These are phyloP conservation scores for Sarcophaga carnaria DNA, from an alignment of 2,888 invertebrate genomes.

Conservation along the genomic window DNA sequence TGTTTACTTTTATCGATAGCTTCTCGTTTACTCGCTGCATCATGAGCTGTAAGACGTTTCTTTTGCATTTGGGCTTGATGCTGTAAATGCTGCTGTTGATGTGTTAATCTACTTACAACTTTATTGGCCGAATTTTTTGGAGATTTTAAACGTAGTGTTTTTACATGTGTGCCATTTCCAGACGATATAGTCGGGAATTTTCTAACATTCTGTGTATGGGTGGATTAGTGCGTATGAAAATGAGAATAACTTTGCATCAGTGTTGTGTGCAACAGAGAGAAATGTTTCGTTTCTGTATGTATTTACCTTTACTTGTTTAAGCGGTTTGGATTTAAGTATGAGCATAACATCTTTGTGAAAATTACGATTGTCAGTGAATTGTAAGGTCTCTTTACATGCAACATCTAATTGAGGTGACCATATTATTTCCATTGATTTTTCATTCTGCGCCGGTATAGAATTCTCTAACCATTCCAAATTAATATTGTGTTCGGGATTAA, in stretches of 20 bases:
- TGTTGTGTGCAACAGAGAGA: constrained; percentile 27
- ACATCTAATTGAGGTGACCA: constrained; percentile 86
- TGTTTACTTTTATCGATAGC: constrained; percentile 35
- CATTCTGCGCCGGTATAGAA: constrained; percentile 83
- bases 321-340: constrained; percentile 84
- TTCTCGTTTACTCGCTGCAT: constrained; percentile 44
- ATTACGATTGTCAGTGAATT: constrained; percentile 85
- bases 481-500: constrained; percentile 84
- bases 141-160: constrained; percentile 79
- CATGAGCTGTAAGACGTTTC: constrained; percentile 48
- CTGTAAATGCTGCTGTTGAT: constrained; percentile 39
- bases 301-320: constrained; percentile 76
- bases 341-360: constrained; percentile 87
- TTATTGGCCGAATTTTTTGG: constrained; percentile 74
- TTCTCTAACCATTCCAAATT: constrained; percentile 84
- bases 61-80: constrained; percentile 47
- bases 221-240: not conserved
- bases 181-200: constrained; percentile 78
- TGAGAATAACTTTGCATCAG: constrained; percentile 15
- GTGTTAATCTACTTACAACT: constrained; percentile 62
- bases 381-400: constrained; percentile 85
- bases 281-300: not conserved
- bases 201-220: constrained; percentile 73
- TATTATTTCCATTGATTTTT: constrained; percentile 83
- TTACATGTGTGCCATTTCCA: constrained; percentile 69